A percentile compares a stretch with the other conserved stretches of the same genome.
Evolutionary conservation across 2,888 invertebrate genomes (phyloP).

Genomic region (Pollenia angustigena): DNA sequence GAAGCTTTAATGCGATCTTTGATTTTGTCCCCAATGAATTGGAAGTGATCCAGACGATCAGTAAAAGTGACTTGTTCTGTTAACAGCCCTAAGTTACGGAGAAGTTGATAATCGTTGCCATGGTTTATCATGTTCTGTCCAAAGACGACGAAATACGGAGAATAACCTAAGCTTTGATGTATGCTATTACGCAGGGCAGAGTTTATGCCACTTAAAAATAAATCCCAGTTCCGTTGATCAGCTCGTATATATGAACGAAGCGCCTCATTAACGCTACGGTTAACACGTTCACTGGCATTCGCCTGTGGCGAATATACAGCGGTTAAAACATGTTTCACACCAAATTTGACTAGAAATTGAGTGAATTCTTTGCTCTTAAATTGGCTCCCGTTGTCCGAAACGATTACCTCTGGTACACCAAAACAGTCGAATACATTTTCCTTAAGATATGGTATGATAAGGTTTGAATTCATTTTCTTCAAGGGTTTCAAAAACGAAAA

Average conservation of each 20-base stretch:
- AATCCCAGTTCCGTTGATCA: constrained; percentile 20
- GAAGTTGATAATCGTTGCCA: no score
- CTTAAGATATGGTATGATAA: not conserved
- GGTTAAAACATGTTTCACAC: not conserved
- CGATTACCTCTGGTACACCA: not conserved
- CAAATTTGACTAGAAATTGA: not conserved
- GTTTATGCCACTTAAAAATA: not conserved
- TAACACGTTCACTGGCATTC: not conserved
- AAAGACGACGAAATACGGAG: constrained; percentile 17
- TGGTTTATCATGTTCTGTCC: not conserved
- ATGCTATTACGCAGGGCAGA: constrained; percentile 10
- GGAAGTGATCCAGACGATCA: no score
- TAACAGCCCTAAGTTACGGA: no score
- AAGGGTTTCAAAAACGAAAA: not conserved
- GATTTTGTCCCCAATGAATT: no score
- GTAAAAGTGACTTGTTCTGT: no score
- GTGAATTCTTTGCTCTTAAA: not conserved
- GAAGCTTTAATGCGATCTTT: no score
- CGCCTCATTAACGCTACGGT: constrained; percentile 7
- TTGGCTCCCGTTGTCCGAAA: constrained; percentile 6
- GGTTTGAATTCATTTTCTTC: not conserved
- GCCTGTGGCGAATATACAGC: not conserved
- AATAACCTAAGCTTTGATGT: constrained; percentile 13
- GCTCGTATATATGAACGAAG: not conserved
- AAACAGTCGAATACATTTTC: constrained; percentile 3